Percentiles rank a stretch among this genome's conserved stretches.
Evolutionary conservation across 1,140 invertebrate species (phyloP).

Genomic region (Apis florea): DNA sequence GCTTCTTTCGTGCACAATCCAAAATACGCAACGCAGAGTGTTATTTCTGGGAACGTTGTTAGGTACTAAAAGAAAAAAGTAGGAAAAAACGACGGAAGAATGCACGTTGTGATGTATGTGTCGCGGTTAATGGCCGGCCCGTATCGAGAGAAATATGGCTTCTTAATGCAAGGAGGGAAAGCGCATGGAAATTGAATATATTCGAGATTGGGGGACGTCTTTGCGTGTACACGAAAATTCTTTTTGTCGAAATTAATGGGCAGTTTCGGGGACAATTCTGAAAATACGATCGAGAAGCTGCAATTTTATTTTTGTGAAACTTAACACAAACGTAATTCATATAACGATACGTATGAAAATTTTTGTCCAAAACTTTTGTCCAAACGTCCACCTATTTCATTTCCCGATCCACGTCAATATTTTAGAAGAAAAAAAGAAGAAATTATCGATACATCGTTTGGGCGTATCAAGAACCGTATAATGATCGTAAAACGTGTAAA

Average conservation of each 20-base stretch:
- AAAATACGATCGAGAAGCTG: too few species aligned
- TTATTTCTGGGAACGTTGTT: not conserved
- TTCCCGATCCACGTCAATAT: too few species aligned
- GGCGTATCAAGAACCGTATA: too few species aligned
- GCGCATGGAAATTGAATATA: not conserved
- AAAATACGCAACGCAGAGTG: accelerated
- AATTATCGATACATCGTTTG: too few species aligned
- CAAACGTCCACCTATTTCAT: too few species aligned
- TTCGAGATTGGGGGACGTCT: not conserved
- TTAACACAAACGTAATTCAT: too few species aligned
- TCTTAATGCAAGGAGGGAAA: constrained; percentile 12
- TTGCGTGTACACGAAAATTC: not conserved
- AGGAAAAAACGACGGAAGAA: not conserved
- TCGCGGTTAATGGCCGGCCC: constrained; percentile 5
- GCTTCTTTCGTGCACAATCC: not conserved
- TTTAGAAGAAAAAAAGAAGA: too few species aligned
- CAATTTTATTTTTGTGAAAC: not conserved
- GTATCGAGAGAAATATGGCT: constrained; percentile 10
- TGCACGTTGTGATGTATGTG: not conserved
- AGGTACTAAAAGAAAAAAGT: not conserved
- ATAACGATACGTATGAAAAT: too few species aligned
- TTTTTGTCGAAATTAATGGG: not conserved
- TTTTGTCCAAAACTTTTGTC: too few species aligned
- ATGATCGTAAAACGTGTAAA: not conserved
- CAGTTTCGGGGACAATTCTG: not conserved